A percentile compares a stretch with the other conserved stretches of the same genome.
These are phyloP conservation scores for Lochmaea capreae DNA, from an alignment of 2,888 invertebrate species.

Conservation along the genomic window DNA sequence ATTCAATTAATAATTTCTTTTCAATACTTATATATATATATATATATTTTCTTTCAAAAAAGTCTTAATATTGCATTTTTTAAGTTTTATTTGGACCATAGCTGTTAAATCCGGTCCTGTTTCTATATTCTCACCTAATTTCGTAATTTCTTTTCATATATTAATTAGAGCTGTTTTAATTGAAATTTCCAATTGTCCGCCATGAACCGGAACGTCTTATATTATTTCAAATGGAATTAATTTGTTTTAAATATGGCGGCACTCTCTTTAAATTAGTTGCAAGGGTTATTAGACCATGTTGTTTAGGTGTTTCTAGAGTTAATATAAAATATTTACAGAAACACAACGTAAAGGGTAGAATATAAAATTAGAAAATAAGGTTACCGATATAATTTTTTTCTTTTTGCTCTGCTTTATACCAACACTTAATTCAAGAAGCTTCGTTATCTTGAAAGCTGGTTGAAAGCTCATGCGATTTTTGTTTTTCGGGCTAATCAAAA, in stretches of 20 bases:
- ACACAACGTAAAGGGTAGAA: background rate
- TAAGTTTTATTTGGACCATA: background rate
- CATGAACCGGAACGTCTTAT: conserved; percentile 26
- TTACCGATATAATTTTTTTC: too few species aligned
- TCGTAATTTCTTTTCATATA: conserved; percentile 40
- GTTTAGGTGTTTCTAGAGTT: background rate
- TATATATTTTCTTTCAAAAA: background rate
- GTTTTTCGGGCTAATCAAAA: too few species aligned
- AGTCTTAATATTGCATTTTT: background rate
- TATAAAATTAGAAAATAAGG: background rate
- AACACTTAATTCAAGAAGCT: too few species aligned
- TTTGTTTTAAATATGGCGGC: conserved; percentile 21
- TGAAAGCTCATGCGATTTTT: too few species aligned
- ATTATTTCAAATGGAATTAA: conserved; percentile 30
- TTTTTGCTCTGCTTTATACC: too few species aligned
- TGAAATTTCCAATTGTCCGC: conserved; percentile 31
- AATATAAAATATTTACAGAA: background rate
- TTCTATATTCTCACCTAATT: conserved; percentile 29
- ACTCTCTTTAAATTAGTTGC: conserved; percentile 1
- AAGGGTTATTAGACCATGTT: background rate
- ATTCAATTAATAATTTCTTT: too few species aligned
- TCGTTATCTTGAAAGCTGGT: too few species aligned
- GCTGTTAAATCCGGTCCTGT: background rate
- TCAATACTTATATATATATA: background rate
- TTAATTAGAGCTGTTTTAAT: conserved; percentile 40